Evolutionary conservation across 2,797 vertebrate species (phyloP).

Genomic region (Eidolon dupreanum): DNA sequence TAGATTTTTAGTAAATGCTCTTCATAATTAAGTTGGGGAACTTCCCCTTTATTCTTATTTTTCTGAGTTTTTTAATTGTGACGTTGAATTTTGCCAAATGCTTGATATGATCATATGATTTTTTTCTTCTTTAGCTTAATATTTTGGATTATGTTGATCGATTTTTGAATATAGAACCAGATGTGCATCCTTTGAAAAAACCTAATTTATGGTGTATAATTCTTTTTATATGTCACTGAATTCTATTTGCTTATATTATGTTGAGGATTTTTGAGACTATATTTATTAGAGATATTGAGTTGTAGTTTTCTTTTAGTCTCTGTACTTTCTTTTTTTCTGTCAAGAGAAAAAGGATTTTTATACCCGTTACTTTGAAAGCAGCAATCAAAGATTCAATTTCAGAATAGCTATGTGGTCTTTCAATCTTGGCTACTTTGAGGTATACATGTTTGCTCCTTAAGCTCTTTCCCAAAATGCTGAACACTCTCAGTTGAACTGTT

Average conservation of each 20-base stretch:
- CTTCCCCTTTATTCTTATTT: not conserved
- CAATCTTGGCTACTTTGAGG: not conserved
- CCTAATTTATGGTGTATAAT: not conserved
- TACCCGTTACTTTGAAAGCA: not conserved
- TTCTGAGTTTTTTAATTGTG: not conserved
- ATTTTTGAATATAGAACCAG: not conserved
- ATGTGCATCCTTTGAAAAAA: not conserved
- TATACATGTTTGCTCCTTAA: not conserved
- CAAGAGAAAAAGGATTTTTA: not conserved
- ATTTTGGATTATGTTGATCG: not conserved
- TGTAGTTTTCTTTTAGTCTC: not conserved
- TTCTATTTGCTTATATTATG: not conserved
- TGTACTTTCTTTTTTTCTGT: not conserved
- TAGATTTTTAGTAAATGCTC: not conserved
- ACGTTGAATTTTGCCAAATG: not conserved
- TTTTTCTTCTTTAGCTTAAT: constrained; percentile 13
- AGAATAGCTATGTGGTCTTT: not conserved
- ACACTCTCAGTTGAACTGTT: not conserved
- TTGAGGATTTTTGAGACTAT: not conserved
- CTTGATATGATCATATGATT: not conserved
- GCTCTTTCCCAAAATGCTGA: not conserved
- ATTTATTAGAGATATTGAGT: not conserved
- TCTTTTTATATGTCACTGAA: not conserved
- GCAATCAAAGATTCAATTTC: not conserved
- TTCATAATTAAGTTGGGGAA: not conserved